Percentiles rank a stretch among this genome's conserved stretches.
Conservation (phyloP, 2,888 invertebrate species). For the Pachymerium ferrugineum region DNA sequence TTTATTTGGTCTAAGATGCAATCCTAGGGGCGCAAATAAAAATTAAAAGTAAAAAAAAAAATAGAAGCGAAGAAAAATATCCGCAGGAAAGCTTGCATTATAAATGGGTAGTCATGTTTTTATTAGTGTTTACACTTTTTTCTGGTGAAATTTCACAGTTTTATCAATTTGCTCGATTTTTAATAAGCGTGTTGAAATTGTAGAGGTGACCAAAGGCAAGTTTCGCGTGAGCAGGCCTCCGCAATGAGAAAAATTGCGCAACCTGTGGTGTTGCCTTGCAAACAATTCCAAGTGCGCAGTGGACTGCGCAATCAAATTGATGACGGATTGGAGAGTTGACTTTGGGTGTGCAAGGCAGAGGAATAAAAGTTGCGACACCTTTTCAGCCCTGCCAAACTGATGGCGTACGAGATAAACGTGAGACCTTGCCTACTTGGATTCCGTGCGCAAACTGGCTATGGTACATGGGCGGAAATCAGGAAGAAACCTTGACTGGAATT, state of each 20-base stretch:
- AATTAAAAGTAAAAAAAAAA: too few relatives aligned
- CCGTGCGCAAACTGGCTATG: conserved; percentile 11
- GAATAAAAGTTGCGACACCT: conserved; percentile 27
- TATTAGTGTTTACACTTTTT: too few relatives aligned
- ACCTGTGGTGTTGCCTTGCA: conserved; percentile 9
- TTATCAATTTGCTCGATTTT: not conserved
- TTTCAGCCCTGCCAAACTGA: conserved; percentile 19
- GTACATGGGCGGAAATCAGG: conserved; percentile 1
- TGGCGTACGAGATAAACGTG: not conserved
- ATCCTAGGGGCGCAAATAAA: too few relatives aligned
- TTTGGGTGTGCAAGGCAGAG: conserved; percentile 24
- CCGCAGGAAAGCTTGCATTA: too few relatives aligned
- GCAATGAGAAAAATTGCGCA: conserved; percentile 4
- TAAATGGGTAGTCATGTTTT: too few relatives aligned
- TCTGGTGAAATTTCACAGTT: conserved; percentile 16
- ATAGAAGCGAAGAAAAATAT: too few relatives aligned
- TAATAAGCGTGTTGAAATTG: conserved; percentile 15
- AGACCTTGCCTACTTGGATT: conserved; percentile 5
- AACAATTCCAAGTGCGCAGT: conserved; percentile 25
- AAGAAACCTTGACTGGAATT: conserved; percentile 14
- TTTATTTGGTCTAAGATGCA: too few relatives aligned
- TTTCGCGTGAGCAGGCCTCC: conserved; percentile 16
- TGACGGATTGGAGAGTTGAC: conserved; percentile 19
- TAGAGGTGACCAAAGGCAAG: conserved; percentile 2
- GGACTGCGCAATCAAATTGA: conserved; percentile 19